Conservation (phyloP, 1,140 invertebrate genomes). For the Grapholita molesta region DNA sequence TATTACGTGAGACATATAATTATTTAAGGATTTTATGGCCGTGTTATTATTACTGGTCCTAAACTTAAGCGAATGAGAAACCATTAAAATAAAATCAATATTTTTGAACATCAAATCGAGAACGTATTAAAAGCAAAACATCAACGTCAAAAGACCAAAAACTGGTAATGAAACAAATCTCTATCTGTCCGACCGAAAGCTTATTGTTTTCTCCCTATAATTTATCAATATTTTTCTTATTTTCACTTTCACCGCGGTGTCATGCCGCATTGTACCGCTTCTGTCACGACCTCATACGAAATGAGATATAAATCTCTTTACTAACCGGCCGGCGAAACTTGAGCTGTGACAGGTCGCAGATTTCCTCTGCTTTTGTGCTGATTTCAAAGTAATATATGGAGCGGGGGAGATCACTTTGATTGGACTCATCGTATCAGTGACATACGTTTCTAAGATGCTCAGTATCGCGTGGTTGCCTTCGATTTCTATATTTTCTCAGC, state of each 20-base stretch:
- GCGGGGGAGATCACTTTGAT: neutral
- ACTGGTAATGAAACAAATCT: slow-evolving; percentile 7
- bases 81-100: neutral
- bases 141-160: neutral
- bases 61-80: too few relatives aligned
- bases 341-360: slow-evolving; percentile 16
- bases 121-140: slow-evolving; percentile 1
- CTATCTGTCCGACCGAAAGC: neutral
- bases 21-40: too few relatives aligned
- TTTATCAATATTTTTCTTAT: slow-evolving; percentile 26
- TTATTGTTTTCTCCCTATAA: slow-evolving; percentile 10
- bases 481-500: slow-evolving; percentile 12
- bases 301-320: slow-evolving; percentile 29
- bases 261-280: slow-evolving; percentile 12
- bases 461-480: slow-evolving; percentile 16
- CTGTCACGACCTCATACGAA: slow-evolving; percentile 27
- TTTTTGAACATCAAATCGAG: too few relatives aligned
- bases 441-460: slow-evolving; percentile 20
- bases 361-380: neutral
- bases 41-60: too few relatives aligned
- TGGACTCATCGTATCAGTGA: slow-evolving; percentile 18
- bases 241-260: slow-evolving; percentile 21
- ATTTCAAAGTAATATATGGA: slow-evolving; percentile 5
- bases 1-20: too few relatives aligned
- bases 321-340: slow-evolving; percentile 13